Evolutionary conservation across 2,797 vertebrate species (phyloP).

Genomic region (Melanotaenia nigrans): DNA sequence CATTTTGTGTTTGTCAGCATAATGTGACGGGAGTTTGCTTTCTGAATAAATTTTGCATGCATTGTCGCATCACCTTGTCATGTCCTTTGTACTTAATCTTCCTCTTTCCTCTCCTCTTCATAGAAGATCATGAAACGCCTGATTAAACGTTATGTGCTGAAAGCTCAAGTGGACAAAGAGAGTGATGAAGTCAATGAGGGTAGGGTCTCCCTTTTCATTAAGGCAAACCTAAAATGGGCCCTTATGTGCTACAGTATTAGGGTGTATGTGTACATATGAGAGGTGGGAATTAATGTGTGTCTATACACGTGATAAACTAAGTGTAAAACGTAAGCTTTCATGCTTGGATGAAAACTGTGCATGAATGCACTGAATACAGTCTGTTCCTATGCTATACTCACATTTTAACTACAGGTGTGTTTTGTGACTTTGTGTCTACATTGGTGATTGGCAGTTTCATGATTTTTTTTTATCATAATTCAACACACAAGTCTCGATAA

Average conservation of each 20-base stretch:
- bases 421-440: too few relatives aligned
- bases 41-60: conserved; percentile 2
- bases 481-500: too few relatives aligned
- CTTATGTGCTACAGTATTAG: background rate
- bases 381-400: too few relatives aligned
- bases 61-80: conserved; percentile 11
- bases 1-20: conserved; percentile 4
- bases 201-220: conserved; percentile 62
- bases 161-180: conserved; percentile 96
- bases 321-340: too few relatives aligned
- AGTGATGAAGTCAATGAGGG: conserved; percentile 99
- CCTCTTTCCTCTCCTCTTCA: conserved; percentile 41
- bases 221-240: background rate
- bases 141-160: conserved; percentile 96
- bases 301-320: background rate
- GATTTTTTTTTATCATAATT: too few relatives aligned
- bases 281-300: background rate
- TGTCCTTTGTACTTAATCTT: conserved; percentile 26
- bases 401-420: too few relatives aligned
- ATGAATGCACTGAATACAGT: too few relatives aligned
- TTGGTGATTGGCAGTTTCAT: too few relatives aligned
- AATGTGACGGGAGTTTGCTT: conserved; percentile 12
- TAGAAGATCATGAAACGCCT: conserved; percentile 99
- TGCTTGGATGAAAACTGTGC: too few relatives aligned
- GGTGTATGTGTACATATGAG: background rate